phyloP scores from a whole-genome alignment of 2,888 invertebrate species.

The Lottia scabra region DNA sequence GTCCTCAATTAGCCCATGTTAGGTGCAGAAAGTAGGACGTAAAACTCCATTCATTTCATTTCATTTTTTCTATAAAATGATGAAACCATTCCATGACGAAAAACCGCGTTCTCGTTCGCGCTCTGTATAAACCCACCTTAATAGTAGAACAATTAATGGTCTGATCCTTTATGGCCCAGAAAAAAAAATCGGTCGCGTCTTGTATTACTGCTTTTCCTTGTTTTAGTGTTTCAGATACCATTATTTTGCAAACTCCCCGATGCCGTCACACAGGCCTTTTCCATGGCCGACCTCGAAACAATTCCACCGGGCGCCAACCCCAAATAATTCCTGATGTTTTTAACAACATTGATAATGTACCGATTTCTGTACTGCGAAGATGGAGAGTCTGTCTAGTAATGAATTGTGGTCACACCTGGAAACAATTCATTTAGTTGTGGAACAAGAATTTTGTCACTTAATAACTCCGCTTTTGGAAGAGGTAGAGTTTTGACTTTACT shows the following conservation, averaged over 20 bases:
- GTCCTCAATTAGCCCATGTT: too few species aligned
- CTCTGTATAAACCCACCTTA: too few species aligned
- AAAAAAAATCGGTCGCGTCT: conserved; percentile 15
- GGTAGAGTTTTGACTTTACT: too few species aligned
- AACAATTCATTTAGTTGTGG: too few species aligned
- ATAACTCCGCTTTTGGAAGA: too few species aligned
- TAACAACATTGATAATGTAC: conserved; percentile 27
- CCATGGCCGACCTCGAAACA: conserved; percentile 32
- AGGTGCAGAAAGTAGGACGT: too few species aligned
- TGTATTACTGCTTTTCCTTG: conserved; percentile 26
- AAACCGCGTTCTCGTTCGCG: too few species aligned
- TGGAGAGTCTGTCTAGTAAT: conserved; percentile 36
- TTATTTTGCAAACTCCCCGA: conserved; percentile 26
- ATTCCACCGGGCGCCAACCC: conserved; percentile 24
- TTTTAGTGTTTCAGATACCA: conserved; percentile 28
- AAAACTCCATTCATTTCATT: too few species aligned
- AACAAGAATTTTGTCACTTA: too few species aligned
- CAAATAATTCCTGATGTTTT: conserved; percentile 19
- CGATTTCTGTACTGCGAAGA: conserved; percentile 34
- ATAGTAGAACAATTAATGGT: neutral
- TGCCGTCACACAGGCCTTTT: conserved; percentile 34
- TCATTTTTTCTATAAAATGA: too few species aligned
- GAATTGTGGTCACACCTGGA: too few species aligned
- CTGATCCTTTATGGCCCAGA: conserved; percentile 13
- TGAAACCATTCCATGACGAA: too few species aligned